Base-by-base conservation (phyloP, 2,113 vertebrate genomes). In the Muntiacus muntjak region DNA sequence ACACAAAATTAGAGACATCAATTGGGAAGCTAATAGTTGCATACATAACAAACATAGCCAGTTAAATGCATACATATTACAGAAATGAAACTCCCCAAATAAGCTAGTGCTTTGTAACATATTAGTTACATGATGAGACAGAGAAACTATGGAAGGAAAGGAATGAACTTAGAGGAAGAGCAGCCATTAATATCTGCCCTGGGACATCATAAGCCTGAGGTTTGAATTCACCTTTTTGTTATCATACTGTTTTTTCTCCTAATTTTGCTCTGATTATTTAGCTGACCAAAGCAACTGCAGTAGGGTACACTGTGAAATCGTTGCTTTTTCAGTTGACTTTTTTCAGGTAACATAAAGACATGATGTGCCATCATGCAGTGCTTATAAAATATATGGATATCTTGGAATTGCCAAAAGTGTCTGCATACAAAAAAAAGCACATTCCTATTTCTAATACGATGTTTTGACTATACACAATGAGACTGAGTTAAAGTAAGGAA, bases 241-340 rank as follows among this genome's bases (percentile, higher is more conserved):
- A 93, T 92, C 83, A n/a, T 67, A 13, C 62, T 97, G 0, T 91
- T 97, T 96, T 92, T 82, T 71, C 62, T 94, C 55, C 50, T 82
- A 92, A 92, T 96, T 97, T 91, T 95, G 64, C 58, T 98, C 95
- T 97, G 91, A 97, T 97, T 96, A 97, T 94, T 97, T 98, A 96
- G 96, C 96, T 95, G 87, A 97, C 88, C 76, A 23, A 97, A 93
- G 94, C 97, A 97, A 86, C 50, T 93, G 40, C 94, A 97, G 28
- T 78, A 86, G 67, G 43, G 26, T 91, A 95, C 81, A 6, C 67
- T 84, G 50, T 74, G 89, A 95, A 36, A 95, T 89, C 76, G 87
- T 95, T 95, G 86, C 81, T 91, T 97, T 98, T 94, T 83, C 95
- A 86, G 83, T 83, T 90, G 71, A 76, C 86, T 78, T 92, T 96